phyloP scores from a whole-genome alignment of 2,888 invertebrate genomes.

The Liopterus haemorrhoidalis region DNA sequence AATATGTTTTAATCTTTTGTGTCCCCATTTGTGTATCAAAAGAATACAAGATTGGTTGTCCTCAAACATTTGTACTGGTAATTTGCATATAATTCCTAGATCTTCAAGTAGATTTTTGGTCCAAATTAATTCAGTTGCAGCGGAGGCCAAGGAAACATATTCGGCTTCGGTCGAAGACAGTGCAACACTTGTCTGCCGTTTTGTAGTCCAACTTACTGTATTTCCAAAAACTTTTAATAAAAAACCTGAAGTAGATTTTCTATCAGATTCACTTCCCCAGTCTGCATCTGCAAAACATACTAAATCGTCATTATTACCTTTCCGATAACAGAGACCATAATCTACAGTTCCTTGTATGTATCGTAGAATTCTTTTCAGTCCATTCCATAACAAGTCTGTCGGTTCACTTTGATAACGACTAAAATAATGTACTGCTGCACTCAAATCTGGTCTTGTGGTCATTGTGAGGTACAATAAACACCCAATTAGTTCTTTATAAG shows the following conservation, averaged over 20 bases:
- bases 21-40: too few relatives aligned
- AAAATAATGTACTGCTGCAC: conserved; percentile 19
- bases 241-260: conserved; percentile 20
- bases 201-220: conserved; percentile 33
- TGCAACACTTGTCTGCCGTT: conserved; percentile 33
- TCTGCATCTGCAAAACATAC: conserved; percentile 30
- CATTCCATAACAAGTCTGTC: conserved; percentile 25
- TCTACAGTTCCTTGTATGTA: conserved; percentile 30
- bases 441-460: too few relatives aligned
- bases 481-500: conserved; percentile 27
- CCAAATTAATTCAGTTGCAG: too few relatives aligned
- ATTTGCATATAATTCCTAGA: too few relatives aligned
- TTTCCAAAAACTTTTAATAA: conserved; percentile 29
- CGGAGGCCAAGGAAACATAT: too few relatives aligned
- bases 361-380: conserved; percentile 29
- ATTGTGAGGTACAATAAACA: conserved; percentile 24
- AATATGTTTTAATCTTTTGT: too few relatives aligned
- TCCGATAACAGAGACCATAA: conserved; percentile 22
- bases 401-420: conserved; percentile 28
- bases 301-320: conserved; percentile 12
- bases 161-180: conserved; percentile 32
- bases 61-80: too few relatives aligned
- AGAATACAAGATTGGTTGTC: too few relatives aligned
- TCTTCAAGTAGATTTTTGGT: too few relatives aligned
- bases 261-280: conserved; percentile 21